Conservation (phyloP, 2,797 vertebrate genomes). For the Lacerta agilis region DNA sequence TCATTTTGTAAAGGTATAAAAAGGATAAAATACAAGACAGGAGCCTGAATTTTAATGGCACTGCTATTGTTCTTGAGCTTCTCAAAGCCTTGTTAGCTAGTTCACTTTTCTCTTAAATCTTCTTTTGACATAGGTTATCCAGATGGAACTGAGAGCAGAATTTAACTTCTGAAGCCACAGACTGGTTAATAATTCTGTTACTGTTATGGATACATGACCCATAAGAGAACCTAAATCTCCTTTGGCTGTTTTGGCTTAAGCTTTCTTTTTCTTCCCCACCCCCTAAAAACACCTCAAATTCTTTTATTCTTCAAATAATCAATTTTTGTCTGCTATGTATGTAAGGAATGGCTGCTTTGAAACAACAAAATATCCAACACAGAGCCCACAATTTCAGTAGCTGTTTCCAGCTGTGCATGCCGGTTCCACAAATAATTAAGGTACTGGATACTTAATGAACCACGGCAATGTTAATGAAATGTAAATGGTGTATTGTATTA, state of each 20-base stretch:
- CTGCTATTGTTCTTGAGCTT: constrained; percentile 33
- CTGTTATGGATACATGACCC: constrained; percentile 11
- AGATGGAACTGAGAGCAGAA: constrained; percentile 6
- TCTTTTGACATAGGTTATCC: constrained; percentile 19
- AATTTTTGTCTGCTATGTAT: neutral
- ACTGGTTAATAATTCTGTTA: constrained; percentile 16
- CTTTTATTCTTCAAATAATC: constrained; percentile 16
- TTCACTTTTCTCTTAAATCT: constrained; percentile 37
- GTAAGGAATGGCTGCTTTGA: neutral
- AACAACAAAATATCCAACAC: neutral
- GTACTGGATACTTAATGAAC: neutral
- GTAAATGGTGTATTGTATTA: neutral
- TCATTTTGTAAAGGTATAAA: constrained; percentile 28
- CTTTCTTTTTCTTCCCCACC: neutral
- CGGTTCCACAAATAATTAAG: neutral
- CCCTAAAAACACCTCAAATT: neutral
- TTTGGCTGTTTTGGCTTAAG: neutral
- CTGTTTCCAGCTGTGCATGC: neutral
- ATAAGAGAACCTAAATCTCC: constrained; percentile 15
- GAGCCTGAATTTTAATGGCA: constrained; percentile 23
- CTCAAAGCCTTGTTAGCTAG: constrained; percentile 30
- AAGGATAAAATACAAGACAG: constrained; percentile 8
- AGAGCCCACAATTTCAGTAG: neutral
- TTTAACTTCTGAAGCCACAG: constrained; percentile 24
- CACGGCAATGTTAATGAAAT: neutral